Conservation (phyloP, 2,797 vertebrate species). For the Cephalopachus bancanus region DNA sequence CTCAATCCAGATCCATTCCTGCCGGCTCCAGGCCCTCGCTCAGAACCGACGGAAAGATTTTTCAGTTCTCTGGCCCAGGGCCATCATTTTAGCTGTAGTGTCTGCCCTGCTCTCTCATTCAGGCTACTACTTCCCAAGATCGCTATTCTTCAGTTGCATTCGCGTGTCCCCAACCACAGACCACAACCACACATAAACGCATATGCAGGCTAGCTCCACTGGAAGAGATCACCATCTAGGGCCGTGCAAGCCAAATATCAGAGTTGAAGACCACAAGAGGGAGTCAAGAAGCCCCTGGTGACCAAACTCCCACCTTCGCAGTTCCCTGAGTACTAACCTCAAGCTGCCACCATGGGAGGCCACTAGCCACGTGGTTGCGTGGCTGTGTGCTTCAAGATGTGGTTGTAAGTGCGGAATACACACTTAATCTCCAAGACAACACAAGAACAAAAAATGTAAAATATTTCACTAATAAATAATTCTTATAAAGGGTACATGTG, state of each 20-base stretch:
- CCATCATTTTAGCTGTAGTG: rapidly evolving
- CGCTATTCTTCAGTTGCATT: neutral
- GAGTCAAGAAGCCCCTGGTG: neutral
- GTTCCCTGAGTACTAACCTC: rapidly evolving
- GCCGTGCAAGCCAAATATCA: neutral
- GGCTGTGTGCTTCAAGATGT: too few species aligned
- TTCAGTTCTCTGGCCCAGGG: rapidly evolving
- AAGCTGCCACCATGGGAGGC: rapidly evolving
- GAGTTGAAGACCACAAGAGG: neutral
- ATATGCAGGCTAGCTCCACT: rapidly evolving
- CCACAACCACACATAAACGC: neutral
- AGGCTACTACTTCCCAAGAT: neutral
- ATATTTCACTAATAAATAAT: neutral
- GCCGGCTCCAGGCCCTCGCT: neutral
- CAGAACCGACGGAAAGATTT: neutral
- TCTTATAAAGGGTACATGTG: neutral
- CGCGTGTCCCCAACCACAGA: neutral
- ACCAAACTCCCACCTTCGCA: neutral
- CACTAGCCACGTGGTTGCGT: rapidly evolving
- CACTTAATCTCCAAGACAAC: rapidly evolving
- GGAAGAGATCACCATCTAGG: neutral
- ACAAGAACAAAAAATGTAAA: neutral
- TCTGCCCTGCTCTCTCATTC: neutral
- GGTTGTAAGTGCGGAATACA: neutral
- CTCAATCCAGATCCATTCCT: neutral